Conservation (phyloP, 2,113 vertebrate species). For the Hiodon tergisus region DNA sequence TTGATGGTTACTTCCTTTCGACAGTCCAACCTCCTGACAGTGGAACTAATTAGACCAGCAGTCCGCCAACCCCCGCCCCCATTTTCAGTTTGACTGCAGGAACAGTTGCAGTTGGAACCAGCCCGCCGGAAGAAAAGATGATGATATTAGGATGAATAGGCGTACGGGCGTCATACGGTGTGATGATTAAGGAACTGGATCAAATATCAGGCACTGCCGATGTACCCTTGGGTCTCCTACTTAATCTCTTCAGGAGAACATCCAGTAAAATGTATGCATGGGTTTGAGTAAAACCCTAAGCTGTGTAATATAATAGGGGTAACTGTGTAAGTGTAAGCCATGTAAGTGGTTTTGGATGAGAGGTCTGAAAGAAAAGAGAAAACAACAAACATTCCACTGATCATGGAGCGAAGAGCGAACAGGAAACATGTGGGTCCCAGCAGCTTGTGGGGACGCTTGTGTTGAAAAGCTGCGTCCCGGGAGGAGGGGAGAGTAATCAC, state of each 20-base stretch:
- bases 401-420: neutral
- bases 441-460: neutral
- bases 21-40: conserved; percentile 1
- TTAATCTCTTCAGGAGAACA: too few species aligned
- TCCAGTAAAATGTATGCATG: too few species aligned
- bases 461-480: conserved; percentile 2
- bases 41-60: conserved; percentile 12
- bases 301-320: too few species aligned
- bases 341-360: too few species aligned
- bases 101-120: neutral
- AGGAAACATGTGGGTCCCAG: neutral
- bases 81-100: neutral
- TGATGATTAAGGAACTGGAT: too few species aligned
- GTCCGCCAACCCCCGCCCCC: neutral
- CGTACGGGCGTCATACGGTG: too few species aligned
- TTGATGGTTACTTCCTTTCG: conserved; percentile 10
- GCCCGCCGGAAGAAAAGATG: too few species aligned
- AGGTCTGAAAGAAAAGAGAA: neutral
- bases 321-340: too few species aligned
- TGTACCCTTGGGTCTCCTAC: too few species aligned
- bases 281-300: too few species aligned
- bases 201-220: too few species aligned
- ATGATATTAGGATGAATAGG: too few species aligned
- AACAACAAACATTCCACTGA: neutral
- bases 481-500: neutral